phyloP scores from a whole-genome alignment of 2,113 vertebrate species.

The Alethe diademata region DNA sequence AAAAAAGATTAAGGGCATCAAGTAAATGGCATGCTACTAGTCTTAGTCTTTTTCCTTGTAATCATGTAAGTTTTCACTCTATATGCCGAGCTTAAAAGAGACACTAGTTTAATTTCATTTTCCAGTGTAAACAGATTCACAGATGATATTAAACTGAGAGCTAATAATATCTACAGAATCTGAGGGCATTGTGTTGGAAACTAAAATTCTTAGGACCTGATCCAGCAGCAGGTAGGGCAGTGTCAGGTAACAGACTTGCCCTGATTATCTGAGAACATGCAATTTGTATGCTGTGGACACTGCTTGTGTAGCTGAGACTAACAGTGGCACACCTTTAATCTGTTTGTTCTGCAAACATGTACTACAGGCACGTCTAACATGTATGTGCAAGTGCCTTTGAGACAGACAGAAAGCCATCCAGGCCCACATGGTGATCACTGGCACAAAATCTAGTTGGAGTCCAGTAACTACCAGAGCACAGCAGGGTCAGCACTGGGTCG shows the following conservation, averaged over 20 bases:
- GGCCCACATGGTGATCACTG: background rate
- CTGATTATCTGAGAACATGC: accelerated
- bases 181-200: background rate
- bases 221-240: background rate
- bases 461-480: background rate
- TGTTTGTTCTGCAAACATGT: background rate
- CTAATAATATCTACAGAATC: background rate
- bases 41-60: background rate
- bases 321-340: background rate
- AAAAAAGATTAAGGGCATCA: background rate
- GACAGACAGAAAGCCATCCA: background rate
- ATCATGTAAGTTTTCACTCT: background rate
- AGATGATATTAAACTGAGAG: background rate
- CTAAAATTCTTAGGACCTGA: background rate
- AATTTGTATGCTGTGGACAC: background rate
- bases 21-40: background rate
- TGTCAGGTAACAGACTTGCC: background rate
- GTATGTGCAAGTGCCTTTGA: background rate
- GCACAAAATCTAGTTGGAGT: background rate
- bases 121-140: background rate
- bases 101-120: background rate
- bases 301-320: background rate
- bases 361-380: accelerated
- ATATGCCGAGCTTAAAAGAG: background rate
- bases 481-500: background rate